Percentiles rank a stretch among this genome's conserved stretches.
phyloP scores from a whole-genome alignment of 2,113 vertebrate genomes.

The human region DNA sequence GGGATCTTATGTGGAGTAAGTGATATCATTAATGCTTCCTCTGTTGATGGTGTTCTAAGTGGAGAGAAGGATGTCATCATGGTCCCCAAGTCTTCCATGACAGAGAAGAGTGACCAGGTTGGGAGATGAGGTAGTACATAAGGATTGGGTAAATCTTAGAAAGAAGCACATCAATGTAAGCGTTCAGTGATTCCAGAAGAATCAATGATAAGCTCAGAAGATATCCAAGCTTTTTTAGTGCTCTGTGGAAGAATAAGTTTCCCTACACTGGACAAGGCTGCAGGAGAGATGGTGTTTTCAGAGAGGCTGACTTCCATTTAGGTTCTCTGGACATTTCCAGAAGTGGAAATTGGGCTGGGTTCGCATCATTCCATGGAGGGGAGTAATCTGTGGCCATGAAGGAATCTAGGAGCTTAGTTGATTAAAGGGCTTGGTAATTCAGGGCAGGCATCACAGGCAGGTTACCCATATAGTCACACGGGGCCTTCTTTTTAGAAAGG shows the following conservation, averaged over 20 bases:
- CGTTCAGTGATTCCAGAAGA: not conserved
- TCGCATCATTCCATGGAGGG: not conserved
- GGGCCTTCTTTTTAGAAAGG: not conserved
- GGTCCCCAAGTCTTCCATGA: not conserved
- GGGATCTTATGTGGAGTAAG: too few species aligned
- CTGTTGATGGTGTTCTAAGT: too few species aligned
- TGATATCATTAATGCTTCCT: not conserved
- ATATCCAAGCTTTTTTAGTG: not conserved
- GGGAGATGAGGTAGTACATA: not conserved
- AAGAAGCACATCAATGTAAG: not conserved
- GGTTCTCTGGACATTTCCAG: not conserved
- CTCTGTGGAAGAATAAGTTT: not conserved
- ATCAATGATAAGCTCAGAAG: not conserved
- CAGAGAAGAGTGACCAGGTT: not conserved
- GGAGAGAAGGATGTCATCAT: accelerated
- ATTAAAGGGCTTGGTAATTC: not conserved
- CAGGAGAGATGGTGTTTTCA: not conserved
- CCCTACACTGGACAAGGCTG: not conserved
- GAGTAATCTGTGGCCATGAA: too few species aligned
- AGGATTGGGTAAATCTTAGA: not conserved
- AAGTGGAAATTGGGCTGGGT: not conserved
- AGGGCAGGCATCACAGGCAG: accelerated
- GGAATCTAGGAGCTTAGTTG: accelerated
- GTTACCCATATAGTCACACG: not conserved
- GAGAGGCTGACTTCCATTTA: not conserved